Conservation (phyloP, 2,888 invertebrate species). For the Osedax frankpressi region DNA sequence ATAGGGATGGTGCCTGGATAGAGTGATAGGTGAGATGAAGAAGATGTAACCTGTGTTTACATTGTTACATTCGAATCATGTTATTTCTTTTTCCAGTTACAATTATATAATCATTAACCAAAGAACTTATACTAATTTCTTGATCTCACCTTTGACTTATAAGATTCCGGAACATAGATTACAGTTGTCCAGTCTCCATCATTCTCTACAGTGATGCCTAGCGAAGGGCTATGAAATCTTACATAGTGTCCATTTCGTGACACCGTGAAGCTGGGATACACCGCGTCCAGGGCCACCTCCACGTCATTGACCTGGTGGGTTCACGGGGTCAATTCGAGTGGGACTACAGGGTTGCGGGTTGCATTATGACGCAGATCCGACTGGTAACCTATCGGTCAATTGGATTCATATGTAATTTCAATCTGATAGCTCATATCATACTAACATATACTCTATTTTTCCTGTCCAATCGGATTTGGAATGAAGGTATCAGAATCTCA, state of each 20-base stretch:
- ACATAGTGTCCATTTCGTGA: neutral
- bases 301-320: neutral
- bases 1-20: too few relatives aligned
- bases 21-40: too few relatives aligned
- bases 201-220: slow-evolving; percentile 4
- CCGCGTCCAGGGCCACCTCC: neutral
- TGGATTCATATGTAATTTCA: too few relatives aligned
- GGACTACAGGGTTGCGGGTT: neutral
- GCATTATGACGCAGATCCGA: neutral
- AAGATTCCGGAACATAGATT: neutral
- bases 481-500: neutral
- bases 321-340: neutral
- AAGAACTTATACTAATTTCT: too few relatives aligned
- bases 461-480: neutral
- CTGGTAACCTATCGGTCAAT: too few relatives aligned
- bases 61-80: too few relatives aligned
- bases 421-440: too few relatives aligned
- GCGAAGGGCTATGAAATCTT: neutral
- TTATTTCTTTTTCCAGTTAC: too few relatives aligned
- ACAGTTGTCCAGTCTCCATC: slow-evolving; percentile 2
- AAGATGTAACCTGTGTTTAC: too few relatives aligned
- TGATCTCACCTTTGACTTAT: neutral
- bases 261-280: neutral
- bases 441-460: neutral
- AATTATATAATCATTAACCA: too few relatives aligned